phyloP scores from a whole-genome alignment of 1,140 invertebrate species.

The Drosophila saltans region DNA sequence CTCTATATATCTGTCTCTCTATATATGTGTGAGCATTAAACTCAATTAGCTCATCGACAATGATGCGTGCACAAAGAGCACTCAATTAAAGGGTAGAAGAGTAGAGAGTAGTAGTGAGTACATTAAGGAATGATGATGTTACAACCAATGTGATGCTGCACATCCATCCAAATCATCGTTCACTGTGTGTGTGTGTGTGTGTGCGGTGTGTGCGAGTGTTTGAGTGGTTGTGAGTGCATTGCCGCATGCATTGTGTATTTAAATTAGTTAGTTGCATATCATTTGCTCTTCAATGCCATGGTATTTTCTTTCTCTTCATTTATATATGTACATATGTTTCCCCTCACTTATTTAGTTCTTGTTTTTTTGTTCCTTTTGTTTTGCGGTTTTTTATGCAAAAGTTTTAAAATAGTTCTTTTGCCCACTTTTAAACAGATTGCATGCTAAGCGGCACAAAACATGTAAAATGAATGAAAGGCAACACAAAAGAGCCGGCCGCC shows the following conservation, averaged over 20 bases:
- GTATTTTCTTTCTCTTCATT: slow-evolving; percentile 17
- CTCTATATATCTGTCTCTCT: too few species aligned
- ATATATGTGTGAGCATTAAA: background rate
- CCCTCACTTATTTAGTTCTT: background rate
- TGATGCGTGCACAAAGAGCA: slow-evolving; percentile 4
- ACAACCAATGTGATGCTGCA: too few species aligned
- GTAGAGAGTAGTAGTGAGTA: background rate
- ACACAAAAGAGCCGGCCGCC: background rate
- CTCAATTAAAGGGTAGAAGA: slow-evolving; percentile 5
- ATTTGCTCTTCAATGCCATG: slow-evolving; percentile 17
- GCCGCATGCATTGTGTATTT: slow-evolving; percentile 16
- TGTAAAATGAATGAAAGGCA: background rate
- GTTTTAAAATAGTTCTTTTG: slow-evolving; percentile 15
- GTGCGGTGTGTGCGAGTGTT: background rate
- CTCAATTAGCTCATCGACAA: slow-evolving; percentile 2
- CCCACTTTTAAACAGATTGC: slow-evolving; percentile 22
- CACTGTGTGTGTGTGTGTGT: background rate
- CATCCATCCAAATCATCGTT: background rate
- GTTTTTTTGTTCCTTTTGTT: slow-evolving; percentile 5
- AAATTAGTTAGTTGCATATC: slow-evolving; percentile 18
- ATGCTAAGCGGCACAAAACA: slow-evolving; percentile 16
- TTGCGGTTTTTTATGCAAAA: slow-evolving; percentile 16
- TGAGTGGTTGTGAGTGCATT: too few species aligned
- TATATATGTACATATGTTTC: background rate
- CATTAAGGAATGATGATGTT: slow-evolving; percentile 5